Percentiles rank a stretch among this genome's conserved stretches.
These are phyloP conservation scores for Villa cingulata DNA, from an alignment of 2,888 invertebrate genomes.

Conservation along the genomic window DNA sequence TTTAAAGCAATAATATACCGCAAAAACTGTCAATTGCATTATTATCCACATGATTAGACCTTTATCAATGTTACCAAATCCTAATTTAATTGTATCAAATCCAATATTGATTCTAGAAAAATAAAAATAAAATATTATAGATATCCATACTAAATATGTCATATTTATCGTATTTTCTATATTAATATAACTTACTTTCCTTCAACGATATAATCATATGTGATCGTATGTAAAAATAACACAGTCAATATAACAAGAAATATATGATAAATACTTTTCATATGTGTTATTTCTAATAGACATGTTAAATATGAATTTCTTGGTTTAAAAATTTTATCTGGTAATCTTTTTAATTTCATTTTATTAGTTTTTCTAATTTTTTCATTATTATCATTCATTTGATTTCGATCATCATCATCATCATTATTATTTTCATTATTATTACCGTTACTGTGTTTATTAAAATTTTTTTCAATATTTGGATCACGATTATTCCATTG, in stretches of 20 bases:
- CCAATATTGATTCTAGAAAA: slow-evolving; percentile 40
- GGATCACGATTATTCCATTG: slow-evolving; percentile 15
- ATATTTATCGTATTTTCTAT: too few species aligned
- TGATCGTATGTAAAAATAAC: slow-evolving; percentile 55
- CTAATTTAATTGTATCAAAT: slow-evolving; percentile 39
- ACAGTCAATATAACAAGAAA: slow-evolving; percentile 64
- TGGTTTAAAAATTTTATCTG: slow-evolving; percentile 51
- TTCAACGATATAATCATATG: slow-evolving; percentile 57
- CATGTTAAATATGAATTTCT: slow-evolving; percentile 72
- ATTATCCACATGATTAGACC: slow-evolving; percentile 40
- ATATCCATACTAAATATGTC: too few species aligned
- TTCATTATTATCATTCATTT: neutral
- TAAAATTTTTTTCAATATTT: neutral
- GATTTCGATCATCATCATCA: too few species aligned
- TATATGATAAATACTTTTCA: slow-evolving; percentile 72
- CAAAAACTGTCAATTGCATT: slow-evolving; percentile 32
- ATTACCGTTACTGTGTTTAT: too few species aligned
- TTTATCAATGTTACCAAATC: slow-evolving; percentile 44
- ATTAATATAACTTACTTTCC: slow-evolving; percentile 64
- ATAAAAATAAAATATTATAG: too few species aligned
- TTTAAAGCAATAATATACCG: slow-evolving; percentile 29
- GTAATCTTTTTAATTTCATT: slow-evolving; percentile 22
- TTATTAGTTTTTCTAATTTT: neutral
- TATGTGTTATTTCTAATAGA: slow-evolving; percentile 61
- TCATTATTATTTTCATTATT: neutral